A percentile compares a stretch with the other conserved stretches of the same genome.
Conservation (phyloP, 1,140 invertebrate genomes). For the Samia ricini region DNA sequence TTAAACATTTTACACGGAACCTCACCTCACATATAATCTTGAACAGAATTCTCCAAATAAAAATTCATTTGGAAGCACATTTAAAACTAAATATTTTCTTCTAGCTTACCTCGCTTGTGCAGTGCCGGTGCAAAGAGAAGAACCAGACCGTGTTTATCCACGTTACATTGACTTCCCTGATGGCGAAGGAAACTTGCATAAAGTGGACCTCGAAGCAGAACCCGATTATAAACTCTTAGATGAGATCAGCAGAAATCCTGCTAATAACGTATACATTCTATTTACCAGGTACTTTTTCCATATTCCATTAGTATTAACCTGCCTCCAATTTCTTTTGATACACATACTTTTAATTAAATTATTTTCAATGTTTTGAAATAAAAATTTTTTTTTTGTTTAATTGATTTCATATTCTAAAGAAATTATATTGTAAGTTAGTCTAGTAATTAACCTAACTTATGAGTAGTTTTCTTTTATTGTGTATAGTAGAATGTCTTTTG, state of each 20-base stretch:
- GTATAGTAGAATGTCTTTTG: no score
- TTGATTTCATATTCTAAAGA: background rate
- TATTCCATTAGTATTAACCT: slow-evolving; percentile 2
- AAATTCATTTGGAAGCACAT: background rate
- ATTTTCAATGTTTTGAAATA: background rate
- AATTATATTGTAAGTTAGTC: no score
- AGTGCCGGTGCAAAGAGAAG: slow-evolving; percentile 18
- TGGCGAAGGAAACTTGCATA: slow-evolving; percentile 32
- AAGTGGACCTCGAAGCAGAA: slow-evolving; percentile 34
- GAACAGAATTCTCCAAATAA: background rate
- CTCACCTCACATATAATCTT: no score
- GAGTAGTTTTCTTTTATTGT: no score
- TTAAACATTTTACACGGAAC: no score
- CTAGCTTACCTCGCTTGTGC: slow-evolving; percentile 27
- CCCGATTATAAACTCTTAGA: slow-evolving; percentile 31
- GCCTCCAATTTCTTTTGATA: no score
- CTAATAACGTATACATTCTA: slow-evolving; percentile 34
- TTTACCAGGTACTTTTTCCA: slow-evolving; percentile 31
- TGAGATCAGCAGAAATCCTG: slow-evolving; percentile 33
- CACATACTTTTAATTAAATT: background rate
- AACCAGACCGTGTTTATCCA: slow-evolving; percentile 14
- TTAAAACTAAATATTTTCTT: slow-evolving; percentile 9
- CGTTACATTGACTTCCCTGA: slow-evolving; percentile 38
- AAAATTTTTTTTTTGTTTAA: background rate
- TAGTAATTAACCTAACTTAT: no score